phyloP scores from a whole-genome alignment of 2,888 invertebrate genomes.

The Conistra vaccinii region DNA sequence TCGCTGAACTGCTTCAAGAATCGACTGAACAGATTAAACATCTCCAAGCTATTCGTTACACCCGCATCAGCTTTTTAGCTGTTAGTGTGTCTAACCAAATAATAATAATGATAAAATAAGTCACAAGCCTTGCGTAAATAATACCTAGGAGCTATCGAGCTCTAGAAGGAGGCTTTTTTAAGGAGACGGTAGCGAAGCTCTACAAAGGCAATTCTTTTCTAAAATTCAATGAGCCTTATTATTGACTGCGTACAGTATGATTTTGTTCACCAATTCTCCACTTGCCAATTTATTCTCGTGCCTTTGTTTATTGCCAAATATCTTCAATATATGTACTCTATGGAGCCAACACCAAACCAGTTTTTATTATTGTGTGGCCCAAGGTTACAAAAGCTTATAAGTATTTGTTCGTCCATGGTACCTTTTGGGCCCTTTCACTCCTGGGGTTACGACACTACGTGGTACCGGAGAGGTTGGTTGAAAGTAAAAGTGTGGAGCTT shows the following conservation, averaged over 20 bases:
- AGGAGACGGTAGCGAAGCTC: neutral
- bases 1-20: no score
- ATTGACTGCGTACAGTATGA: neutral
- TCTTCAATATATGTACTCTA: slow-evolving; percentile 9
- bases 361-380: slow-evolving; percentile 39
- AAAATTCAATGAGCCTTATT: neutral
- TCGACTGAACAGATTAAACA: no score
- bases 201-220: neutral
- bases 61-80: no score
- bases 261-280: neutral
- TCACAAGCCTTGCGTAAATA: neutral
- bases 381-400: slow-evolving; percentile 47
- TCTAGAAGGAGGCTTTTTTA: neutral
- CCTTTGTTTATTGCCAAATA: slow-evolving; percentile 35
- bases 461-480: neutral
- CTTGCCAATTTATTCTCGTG: neutral
- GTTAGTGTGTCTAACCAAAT: no score
- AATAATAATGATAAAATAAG: no score
- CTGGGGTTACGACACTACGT: slow-evolving; percentile 27
- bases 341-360: slow-evolving; percentile 39
- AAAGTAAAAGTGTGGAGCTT: slow-evolving; percentile 46
- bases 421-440: slow-evolving; percentile 56
- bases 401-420: slow-evolving; percentile 25
- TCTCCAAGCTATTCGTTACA: no score
- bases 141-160: no score